Evolutionary conservation across 30 jellyfish, hydroid and myxozoan species (phyloP), one percentile per base, ranked within the genome.

Genomic region (Cassiopea xamachana): DNA sequence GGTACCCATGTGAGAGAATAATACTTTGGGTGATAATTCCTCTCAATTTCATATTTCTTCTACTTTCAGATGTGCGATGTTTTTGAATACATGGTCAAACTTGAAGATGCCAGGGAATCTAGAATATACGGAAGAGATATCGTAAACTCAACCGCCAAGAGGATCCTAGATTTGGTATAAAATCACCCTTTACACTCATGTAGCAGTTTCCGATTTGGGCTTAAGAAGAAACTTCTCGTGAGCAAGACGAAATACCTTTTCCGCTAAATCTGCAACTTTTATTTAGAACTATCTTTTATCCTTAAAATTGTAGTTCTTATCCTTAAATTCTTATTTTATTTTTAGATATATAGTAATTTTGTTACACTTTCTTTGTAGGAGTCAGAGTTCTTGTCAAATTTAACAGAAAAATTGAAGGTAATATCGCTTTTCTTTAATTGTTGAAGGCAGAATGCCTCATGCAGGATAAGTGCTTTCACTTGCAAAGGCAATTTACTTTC

Each of bases 71-170:
- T 87, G 94, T 87, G 94, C 59, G 94, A 87, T 49, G 94, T 77
- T 14, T 77, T 87, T 77, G 89, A 76, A 69, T 87, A 87, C 77
- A 51, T 87, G 60, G 89, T 87, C 10, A 87, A 87, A 67, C 61
- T 87, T 80, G 94, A 87, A 14, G 94, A 77, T 70, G 89, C 94
- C 14, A 87, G 77, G 61, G 94, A 87, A 69, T 87, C 94, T 1
- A 47, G 94, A 51, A 46, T 87, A 1, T 87, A 71, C 46, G 94
- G 94, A 18, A 87, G 94, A 87, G 94, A 87, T 61, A 89, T 87
- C 12, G 79, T 87, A 7, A 87, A 70, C 48, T 47, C 86, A 46
- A 87, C 94, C 0, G 94, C 94, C 1, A 87, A 87, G 61, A 46
- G 94, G 69, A 55, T 87, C 46, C 62, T 87, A 14, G 94, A 87